phyloP scores from a whole-genome alignment of 1,140 invertebrate genomes.

The Sycophaga agraensis region DNA sequence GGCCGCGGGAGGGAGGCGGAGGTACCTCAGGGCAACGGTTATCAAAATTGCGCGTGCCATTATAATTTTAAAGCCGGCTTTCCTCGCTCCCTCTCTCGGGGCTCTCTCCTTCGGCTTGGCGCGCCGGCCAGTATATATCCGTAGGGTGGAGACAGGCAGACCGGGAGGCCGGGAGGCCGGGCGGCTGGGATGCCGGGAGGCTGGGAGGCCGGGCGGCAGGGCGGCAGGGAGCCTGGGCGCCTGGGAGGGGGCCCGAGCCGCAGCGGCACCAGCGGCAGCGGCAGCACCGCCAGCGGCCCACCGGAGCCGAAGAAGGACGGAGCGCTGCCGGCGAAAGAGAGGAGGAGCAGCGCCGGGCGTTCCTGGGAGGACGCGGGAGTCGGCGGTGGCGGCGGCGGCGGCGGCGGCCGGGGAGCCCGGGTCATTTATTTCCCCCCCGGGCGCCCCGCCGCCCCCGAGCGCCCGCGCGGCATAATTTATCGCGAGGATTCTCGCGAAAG shows the following conservation, averaged over 20 bases:
- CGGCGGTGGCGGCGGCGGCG: constrained; percentile 31
- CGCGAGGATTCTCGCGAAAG: constrained; percentile 60
- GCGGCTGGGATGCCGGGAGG: constrained; percentile 28
- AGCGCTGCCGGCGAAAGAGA: background rate
- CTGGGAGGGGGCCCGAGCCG: background rate
- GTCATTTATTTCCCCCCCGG: constrained; percentile 57
- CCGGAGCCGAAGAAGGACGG: background rate
- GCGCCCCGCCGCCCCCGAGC: constrained; percentile 26
- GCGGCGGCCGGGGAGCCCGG: constrained; percentile 48
- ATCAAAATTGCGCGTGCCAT: constrained; percentile 59
- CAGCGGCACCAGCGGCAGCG: background rate
- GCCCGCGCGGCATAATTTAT: constrained; percentile 56
- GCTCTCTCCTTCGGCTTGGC: constrained; percentile 8
- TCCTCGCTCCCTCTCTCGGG: constrained; percentile 42
- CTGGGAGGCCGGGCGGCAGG: constrained; percentile 41
- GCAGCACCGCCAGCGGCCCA: background rate
- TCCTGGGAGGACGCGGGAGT: background rate
- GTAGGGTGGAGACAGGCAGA: constrained; percentile 37
- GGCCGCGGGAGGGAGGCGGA: constrained; percentile 2
- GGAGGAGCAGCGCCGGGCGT: background rate
- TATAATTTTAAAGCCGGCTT: constrained; percentile 60
- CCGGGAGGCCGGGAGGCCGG: constrained; percentile 24
- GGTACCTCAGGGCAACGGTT: constrained; percentile 49
- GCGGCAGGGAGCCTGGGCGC: constrained; percentile 19
- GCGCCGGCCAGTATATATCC: constrained; percentile 19